Evolutionary conservation across 30 jellyfish, hydroid and myxozoan genomes (phyloP).

Genomic region (Aurelia coerulea): DNA sequence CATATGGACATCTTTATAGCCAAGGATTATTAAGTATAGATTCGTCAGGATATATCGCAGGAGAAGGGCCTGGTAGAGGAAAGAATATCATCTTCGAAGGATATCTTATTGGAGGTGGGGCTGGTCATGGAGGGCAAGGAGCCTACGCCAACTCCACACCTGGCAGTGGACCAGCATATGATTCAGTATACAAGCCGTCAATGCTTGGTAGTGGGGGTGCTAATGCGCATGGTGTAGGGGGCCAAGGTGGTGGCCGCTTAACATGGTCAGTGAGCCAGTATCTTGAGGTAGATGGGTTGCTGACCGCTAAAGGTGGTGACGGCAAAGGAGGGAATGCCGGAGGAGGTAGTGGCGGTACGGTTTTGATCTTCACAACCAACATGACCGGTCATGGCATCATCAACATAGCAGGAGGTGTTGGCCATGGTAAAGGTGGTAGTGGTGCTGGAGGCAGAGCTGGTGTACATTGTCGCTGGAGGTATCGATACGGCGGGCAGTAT

Average conservation of each 20-base stretch:
- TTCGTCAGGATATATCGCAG: slow-evolving; percentile 20
- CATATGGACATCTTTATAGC: slow-evolving; percentile 61
- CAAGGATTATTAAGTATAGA: slow-evolving; percentile 55
- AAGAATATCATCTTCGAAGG: slow-evolving; percentile 17
- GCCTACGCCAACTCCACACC: slow-evolving; percentile 33
- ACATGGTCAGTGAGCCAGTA: slow-evolving; percentile 63
- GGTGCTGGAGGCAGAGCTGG: slow-evolving; percentile 78
- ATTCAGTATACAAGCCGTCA: slow-evolving; percentile 59
- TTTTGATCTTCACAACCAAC: slow-evolving; percentile 41
- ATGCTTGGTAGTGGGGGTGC: slow-evolving; percentile 75
- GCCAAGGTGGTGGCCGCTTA: slow-evolving; percentile 68
- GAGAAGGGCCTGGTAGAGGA: slow-evolving; percentile 55
- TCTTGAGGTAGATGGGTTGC: slow-evolving; percentile 57
- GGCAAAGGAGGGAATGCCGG: slow-evolving; percentile 67
- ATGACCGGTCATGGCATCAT: slow-evolving; percentile 74
- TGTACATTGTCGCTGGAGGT: slow-evolving; percentile 64
- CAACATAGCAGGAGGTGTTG: slow-evolving; percentile 65
- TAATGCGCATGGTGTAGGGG: slow-evolving; percentile 55
- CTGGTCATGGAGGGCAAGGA: slow-evolving; percentile 79
- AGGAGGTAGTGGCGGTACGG: slow-evolving; percentile 74
- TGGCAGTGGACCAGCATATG: slow-evolving; percentile 40
- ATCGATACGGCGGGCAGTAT: slow-evolving; percentile 50
- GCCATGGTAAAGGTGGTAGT: slow-evolving; percentile 51
- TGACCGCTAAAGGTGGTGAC: slow-evolving; percentile 65
- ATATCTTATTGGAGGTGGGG: slow-evolving; percentile 43